Evolutionary conservation across 2,113 vertebrate species (phyloP).

Genomic region (Mus pahari): DNA sequence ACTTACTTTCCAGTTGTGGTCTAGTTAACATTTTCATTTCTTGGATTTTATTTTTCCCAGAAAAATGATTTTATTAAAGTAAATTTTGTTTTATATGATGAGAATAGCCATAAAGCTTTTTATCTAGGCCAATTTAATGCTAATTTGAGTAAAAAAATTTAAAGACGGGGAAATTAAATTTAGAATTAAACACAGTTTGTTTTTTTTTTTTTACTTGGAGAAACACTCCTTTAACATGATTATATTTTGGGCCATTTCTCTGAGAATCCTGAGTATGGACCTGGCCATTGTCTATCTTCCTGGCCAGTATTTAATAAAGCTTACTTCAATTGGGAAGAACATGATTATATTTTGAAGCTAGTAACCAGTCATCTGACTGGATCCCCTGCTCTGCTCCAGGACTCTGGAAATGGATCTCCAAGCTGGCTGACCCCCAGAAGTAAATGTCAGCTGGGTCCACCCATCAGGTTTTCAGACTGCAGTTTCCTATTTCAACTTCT

Average conservation of each 20-base stretch:
- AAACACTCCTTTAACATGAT: conserved; percentile 1
- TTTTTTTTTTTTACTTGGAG: background rate
- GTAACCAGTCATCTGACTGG: background rate
- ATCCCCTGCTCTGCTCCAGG: background rate
- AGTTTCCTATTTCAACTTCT: conserved; percentile 75
- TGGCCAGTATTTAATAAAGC: background rate
- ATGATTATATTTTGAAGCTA: conserved; percentile 33
- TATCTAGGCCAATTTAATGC: conserved; percentile 34
- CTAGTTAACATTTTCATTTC: conserved; percentile 38
- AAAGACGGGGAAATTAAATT: conserved; percentile 8
- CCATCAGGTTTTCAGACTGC: conserved; percentile 65
- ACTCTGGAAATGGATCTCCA: conserved; percentile 5
- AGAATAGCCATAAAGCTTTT: conserved; percentile 6
- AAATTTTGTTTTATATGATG: conserved; percentile 51
- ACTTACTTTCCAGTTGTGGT: conserved; percentile 19
- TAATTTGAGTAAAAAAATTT: conserved; percentile 20
- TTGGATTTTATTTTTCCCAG: conserved; percentile 24
- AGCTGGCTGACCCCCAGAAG: conserved; percentile 83
- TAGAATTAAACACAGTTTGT: conserved; percentile 24
- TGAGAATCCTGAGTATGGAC: background rate
- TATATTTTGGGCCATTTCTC: conserved; percentile 22
- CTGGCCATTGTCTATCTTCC: background rate
- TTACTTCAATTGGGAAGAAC: background rate
- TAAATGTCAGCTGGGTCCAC: conserved; percentile 87
- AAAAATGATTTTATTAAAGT: conserved; percentile 37